A percentile compares a stretch with the other conserved stretches of the same genome.
Conservation (phyloP, 2,113 vertebrate genomes). For the Microcebus griseorufus region DNA sequence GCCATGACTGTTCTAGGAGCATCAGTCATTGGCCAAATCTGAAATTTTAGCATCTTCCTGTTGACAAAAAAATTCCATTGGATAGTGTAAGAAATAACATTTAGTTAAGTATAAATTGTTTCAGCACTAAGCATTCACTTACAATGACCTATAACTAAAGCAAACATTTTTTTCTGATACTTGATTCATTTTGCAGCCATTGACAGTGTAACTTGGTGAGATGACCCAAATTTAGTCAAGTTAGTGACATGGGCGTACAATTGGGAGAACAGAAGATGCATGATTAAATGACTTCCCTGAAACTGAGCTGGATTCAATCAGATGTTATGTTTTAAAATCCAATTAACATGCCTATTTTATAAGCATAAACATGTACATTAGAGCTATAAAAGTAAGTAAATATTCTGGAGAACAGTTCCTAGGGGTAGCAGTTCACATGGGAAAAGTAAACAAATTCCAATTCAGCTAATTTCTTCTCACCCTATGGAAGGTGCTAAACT, state of each 20-base stretch:
- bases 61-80: not conserved
- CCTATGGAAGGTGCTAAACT: not conserved
- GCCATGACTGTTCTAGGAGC: not conserved
- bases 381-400: slow-evolving; percentile 23
- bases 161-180: not conserved
- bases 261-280: not conserved
- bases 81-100: not conserved
- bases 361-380: not conserved
- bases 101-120: slow-evolving; percentile 33
- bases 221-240: not conserved
- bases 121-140: not conserved
- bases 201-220: not conserved
- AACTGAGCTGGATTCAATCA: not conserved
- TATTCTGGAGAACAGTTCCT: not conserved
- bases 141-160: not conserved
- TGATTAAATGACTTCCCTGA: slow-evolving; percentile 10
- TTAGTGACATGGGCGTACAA: not conserved
- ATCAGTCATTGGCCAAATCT: not conserved
- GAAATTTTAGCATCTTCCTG: not conserved
- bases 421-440: not conserved
- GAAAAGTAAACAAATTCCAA: slow-evolving; percentile 27
- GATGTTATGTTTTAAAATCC: not conserved
- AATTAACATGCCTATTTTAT: not conserved
- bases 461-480: not conserved
- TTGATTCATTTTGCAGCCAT: not conserved